These are phyloP conservation scores for Erynnis tages DNA, from an alignment of 2,888 invertebrate species.

Conservation along the genomic window DNA sequence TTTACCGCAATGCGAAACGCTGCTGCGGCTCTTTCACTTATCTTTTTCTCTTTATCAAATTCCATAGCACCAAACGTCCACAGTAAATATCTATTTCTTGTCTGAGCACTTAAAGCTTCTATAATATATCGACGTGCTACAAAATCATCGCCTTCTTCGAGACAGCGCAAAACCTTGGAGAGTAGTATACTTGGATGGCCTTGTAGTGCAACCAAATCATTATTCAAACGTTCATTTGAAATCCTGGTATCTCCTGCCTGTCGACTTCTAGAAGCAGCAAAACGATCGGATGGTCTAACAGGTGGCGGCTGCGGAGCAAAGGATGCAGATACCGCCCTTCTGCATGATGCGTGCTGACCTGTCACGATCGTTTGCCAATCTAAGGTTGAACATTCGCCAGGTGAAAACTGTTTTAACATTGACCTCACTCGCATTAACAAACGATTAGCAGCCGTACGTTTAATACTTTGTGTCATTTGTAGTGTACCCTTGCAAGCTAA, in stretches of 20 bases:
- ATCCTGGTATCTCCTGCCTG: conserved; percentile 56
- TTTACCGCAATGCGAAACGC: conserved; percentile 66
- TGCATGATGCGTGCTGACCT: conserved; percentile 61
- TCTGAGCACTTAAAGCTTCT: conserved; percentile 50
- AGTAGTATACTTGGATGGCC: conserved; percentile 55
- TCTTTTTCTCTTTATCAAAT: conserved; percentile 51
- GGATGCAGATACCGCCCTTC: conserved; percentile 66
- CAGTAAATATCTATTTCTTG: conserved; percentile 60
- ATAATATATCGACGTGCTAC: conserved; percentile 54
- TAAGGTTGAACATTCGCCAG: conserved; percentile 52
- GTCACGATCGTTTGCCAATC: conserved; percentile 68
- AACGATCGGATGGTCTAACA: conserved; percentile 39
- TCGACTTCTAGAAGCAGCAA: conserved; percentile 55
- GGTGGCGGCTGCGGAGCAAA: conserved; percentile 65
- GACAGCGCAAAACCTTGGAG: conserved; percentile 54
- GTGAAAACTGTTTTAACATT: conserved; percentile 64
- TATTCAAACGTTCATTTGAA: conserved; percentile 48
- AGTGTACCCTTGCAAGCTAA: conserved; percentile 57
- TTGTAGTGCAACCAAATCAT: conserved; percentile 44
- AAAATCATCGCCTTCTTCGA: conserved; percentile 52
- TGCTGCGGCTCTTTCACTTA: conserved; percentile 46
- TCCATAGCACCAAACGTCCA: conserved; percentile 64
- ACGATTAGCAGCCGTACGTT: conserved; percentile 67
- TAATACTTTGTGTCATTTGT: conserved; percentile 67
- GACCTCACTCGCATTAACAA: conserved; percentile 60